phyloP scores from a whole-genome alignment of 2,797 vertebrate genomes.

The Centropyge bicolor region DNA sequence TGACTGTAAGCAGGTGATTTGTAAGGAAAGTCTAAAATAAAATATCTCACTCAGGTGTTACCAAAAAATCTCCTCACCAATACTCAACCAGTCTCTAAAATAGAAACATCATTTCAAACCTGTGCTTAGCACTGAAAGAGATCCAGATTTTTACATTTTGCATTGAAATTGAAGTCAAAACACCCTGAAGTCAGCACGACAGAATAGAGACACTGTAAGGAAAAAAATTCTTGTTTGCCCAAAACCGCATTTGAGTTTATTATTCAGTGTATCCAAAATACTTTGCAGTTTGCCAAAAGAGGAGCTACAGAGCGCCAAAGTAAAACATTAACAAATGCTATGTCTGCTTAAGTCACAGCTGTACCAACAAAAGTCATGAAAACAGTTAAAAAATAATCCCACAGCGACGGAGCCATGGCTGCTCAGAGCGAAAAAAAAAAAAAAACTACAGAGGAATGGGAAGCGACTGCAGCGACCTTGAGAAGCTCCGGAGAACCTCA shows the following conservation, averaged over 20 bases:
- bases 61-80: background rate
- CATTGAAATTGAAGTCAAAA: background rate
- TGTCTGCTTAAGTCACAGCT: background rate
- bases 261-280: conserved; percentile 1
- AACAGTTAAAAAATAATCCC: background rate
- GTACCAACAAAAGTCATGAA: background rate
- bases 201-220: background rate
- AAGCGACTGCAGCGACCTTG: conserved; percentile 57
- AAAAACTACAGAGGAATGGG: background rate
- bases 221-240: conserved; percentile 1
- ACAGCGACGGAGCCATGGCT: background rate
- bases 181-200: background rate
- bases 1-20: background rate
- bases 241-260: conserved; percentile 16
- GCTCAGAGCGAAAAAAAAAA: background rate
- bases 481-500: conserved; percentile 63
- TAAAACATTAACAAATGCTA: background rate
- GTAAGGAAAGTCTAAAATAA: background rate
- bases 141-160: background rate
- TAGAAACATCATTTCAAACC: background rate
- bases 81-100: background rate
- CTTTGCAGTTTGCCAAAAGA: background rate
- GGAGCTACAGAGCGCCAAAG: background rate
- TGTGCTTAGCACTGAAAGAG: background rate
- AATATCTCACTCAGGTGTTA: background rate